Base-by-base conservation (phyloP, 2,888 invertebrate genomes). In the Gymnoscelis rufifasciata region DNA sequence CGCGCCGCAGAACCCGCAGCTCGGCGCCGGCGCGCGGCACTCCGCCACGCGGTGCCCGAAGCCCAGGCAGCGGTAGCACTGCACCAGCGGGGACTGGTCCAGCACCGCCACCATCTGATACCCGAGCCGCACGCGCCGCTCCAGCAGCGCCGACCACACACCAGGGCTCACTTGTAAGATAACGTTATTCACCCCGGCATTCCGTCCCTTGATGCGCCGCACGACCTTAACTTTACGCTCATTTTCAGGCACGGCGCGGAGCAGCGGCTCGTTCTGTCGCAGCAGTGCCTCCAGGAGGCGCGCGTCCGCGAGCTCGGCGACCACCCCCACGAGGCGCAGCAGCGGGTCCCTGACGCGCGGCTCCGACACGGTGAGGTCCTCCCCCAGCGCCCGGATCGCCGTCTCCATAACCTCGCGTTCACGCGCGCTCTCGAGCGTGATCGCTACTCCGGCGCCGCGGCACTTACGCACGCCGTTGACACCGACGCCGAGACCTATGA, bases 41-140 rank as follows among this genome's bases (percentile, higher is more conserved):
- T 44, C 43, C 1, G 37, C 12, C 6, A 27, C 44, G 0, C 19
- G 4, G 12, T 44, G 44, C 10, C 27, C 13, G 31, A 43, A 43
- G 8, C 35, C 39, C 1, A 39, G 19, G 15, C 44, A 45, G n/a
- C 35, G n/a, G 33, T 33, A 44, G 33, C 43, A 38, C 15, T 44
- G 38, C 0, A 33, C 2, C 0, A 44, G 26, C 0, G 44, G 44
- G 2, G 44, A 39, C 13, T 45, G 44, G 13, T 45, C 44, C 7
- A 30, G 8, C 8, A 10, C 37, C 6, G 7, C 7, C 7, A 43
- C 37, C 8, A 43, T 13, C 29, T 43, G 43, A 15, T 42, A 42
- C 7, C 42, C 42, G 4, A 42, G 8, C 35, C 36, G 10, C 10
- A 42, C 28, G 7, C 42, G 14, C 3, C 12, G 12, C 7, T 36